A percentile compares a stretch with the other conserved stretches of the same genome.
Evolutionary conservation across 2,888 invertebrate genomes (phyloP).

Genomic region (Drosophila glabriapex): DNA sequence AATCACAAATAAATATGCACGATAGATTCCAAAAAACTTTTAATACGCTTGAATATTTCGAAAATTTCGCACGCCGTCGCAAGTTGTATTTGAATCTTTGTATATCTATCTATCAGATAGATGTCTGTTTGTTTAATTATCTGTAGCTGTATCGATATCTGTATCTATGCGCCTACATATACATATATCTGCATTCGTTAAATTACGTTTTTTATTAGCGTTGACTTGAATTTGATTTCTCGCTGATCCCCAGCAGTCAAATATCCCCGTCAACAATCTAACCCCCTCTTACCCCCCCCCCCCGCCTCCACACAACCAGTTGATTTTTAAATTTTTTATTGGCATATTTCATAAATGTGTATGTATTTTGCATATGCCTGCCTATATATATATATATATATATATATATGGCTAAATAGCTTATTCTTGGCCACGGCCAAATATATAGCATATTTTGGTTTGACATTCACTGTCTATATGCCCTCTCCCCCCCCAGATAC

Average conservation of each 20-base stretch:
- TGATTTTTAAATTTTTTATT: conserved; percentile 46
- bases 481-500: background rate
- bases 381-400: background rate
- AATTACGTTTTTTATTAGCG: conserved; percentile 10
- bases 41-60: conserved; percentile 48
- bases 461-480: conserved; percentile 51
- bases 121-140: background rate
- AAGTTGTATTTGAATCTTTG: conserved; percentile 21
- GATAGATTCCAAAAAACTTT: conserved; percentile 63
- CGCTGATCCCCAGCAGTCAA: conserved; percentile 19
- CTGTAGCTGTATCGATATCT: background rate
- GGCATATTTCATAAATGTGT: conserved; percentile 44
- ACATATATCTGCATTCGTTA: conserved; percentile 18
- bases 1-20: conserved; percentile 77
- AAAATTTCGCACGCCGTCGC: conserved; percentile 30
- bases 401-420: conserved; percentile 20
- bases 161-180: background rate
- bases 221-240: conserved; percentile 48
- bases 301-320: background rate
- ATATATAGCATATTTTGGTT: conserved; percentile 18
- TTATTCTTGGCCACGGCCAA: conserved; percentile 57
- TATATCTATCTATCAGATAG: background rate
- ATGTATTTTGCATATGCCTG: conserved; percentile 11
- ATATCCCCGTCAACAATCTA: background rate
- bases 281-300: background rate